phyloP scores from a whole-genome alignment of 1,140 invertebrate species.

The Achroia grisella region DNA sequence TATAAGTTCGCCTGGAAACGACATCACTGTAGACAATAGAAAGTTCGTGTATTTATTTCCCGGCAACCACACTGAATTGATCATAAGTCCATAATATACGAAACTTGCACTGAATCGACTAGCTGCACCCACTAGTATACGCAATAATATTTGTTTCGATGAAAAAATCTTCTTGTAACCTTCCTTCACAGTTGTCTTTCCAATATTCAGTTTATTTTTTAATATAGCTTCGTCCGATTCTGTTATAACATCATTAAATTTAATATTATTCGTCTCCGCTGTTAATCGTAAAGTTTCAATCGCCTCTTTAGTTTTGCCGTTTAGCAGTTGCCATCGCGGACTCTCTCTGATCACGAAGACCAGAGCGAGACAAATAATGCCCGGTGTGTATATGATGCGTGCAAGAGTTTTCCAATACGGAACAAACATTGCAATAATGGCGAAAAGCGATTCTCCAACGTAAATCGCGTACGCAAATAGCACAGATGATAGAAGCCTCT shows the following conservation, averaged over 20 bases:
- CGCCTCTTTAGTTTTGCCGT: slow-evolving; percentile 78
- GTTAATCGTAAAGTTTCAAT: slow-evolving; percentile 74
- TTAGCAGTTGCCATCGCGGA: slow-evolving; percentile 83
- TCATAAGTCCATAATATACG: slow-evolving; percentile 85
- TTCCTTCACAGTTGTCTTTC: slow-evolving; percentile 22
- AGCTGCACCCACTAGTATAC: slow-evolving; percentile 54
- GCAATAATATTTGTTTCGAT: slow-evolving; percentile 38
- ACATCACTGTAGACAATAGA: slow-evolving; percentile 77
- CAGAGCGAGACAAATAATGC: slow-evolving; percentile 76
- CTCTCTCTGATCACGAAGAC: slow-evolving; percentile 78
- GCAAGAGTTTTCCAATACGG: slow-evolving; percentile 83
- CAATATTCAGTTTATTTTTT: slow-evolving; percentile 32
- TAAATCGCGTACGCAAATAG: slow-evolving; percentile 81
- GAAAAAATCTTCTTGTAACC: slow-evolving; percentile 27
- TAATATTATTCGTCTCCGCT: slow-evolving; percentile 75
- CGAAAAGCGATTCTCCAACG: slow-evolving; percentile 79
- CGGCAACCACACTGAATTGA: slow-evolving; percentile 83
- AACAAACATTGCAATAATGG: slow-evolving; percentile 78
- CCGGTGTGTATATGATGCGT: slow-evolving; percentile 78
- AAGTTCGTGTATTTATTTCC: slow-evolving; percentile 82
- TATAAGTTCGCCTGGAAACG: slow-evolving; percentile 80
- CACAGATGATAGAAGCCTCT: slow-evolving; percentile 80
- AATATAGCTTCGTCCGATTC: slow-evolving; percentile 19
- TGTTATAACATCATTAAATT: slow-evolving; percentile 9
- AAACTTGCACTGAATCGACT: slow-evolving; percentile 80